Base-by-base conservation (phyloP, 2,113 vertebrate genomes). In the Calidris pugnax region DNA sequence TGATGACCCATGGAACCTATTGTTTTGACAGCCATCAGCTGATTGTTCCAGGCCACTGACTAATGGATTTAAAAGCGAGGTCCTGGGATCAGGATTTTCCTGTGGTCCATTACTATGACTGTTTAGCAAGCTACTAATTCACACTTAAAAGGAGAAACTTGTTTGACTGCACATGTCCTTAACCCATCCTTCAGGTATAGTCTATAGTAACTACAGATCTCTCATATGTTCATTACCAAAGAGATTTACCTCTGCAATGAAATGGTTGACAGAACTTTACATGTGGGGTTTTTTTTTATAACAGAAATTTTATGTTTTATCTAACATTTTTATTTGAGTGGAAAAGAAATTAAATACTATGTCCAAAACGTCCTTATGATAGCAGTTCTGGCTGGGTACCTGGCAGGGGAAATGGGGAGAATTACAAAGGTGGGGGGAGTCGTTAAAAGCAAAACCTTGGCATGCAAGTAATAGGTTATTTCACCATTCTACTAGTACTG, bases 1-100 rank as follows among this genome's bases (percentile, higher is more conserved):
- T 5, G 22, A 32, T 0, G 0, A 8, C 56, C 11, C 12, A 26
- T n/a, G 2, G 3, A 2, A 1, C 1, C 10, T 50, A 16, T 50
- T 53, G 14, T 35, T 90, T 39, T 56, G 19, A 27, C 26, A 80
- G 9, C 1, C 13, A 19, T 39, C 59, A 33, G 21, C 12, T 3
- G 17, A 20, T 48, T 3, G 7, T 77, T 84, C 21, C 45, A 91
- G 27, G 24, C 3, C 18, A 35, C 35, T 37, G 23, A 69, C 13
- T 60, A 78, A 45, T 2, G 2, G 7, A 10, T 53, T 90, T 95
- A 72, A 80, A 12, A 15, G 6, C 1, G 4, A 72, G 6, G 15
- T 59, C 24, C 68, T 56, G 41, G 32, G 26, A 79, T 75, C 10
- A 47, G 28, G 30, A 66, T 7, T 66, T 74, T 57, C 22, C n/a